phyloP scores from a whole-genome alignment of 2,888 invertebrate genomes.

The Lucinisca nassula region DNA sequence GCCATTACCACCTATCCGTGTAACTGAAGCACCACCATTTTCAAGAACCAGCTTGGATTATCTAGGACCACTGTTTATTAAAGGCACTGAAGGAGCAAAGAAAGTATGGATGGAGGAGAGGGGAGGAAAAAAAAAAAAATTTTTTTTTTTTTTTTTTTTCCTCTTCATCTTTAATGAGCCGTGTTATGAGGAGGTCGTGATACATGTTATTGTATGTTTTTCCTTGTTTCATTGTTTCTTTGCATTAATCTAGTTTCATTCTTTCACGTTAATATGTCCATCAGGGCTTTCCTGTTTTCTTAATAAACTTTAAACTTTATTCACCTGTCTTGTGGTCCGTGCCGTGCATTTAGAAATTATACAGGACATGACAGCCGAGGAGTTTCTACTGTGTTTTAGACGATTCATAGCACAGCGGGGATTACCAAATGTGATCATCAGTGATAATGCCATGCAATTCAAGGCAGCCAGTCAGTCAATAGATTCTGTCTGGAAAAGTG shows the following conservation, averaged over 20 bases:
- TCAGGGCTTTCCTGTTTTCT: too few relatives aligned
- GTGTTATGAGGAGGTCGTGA: too few relatives aligned
- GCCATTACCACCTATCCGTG: too few relatives aligned
- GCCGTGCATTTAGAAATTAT: slow-evolving; percentile 52
- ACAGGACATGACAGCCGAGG: slow-evolving; percentile 39
- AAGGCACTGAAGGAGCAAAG: neutral
- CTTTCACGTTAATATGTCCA: too few relatives aligned
- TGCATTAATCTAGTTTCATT: too few relatives aligned
- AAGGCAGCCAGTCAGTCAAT: slow-evolving; percentile 16
- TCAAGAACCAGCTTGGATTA: slow-evolving; percentile 38
- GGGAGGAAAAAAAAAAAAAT: slow-evolving; percentile 5
- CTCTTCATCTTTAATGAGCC: too few relatives aligned
- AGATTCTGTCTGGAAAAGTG: slow-evolving; percentile 19
- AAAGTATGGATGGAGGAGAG: slow-evolving; percentile 51
- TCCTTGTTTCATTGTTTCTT: too few relatives aligned
- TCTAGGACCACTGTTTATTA: slow-evolving; percentile 48
- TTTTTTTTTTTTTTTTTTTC: too few relatives aligned
- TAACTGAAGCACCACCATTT: slow-evolving; percentile 28
- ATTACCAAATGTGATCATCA: slow-evolving; percentile 19
- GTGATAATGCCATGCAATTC: slow-evolving; percentile 49
- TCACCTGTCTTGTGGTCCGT: slow-evolving; percentile 46
- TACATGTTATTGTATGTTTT: too few relatives aligned
- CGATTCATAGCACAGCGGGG: slow-evolving; percentile 37
- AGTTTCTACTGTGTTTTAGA: slow-evolving; percentile 42
- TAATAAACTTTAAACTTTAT: too few relatives aligned